These are phyloP conservation scores for Corella eumyota DNA, from an alignment of 23 tunicate species.

Conservation along the genomic window DNA sequence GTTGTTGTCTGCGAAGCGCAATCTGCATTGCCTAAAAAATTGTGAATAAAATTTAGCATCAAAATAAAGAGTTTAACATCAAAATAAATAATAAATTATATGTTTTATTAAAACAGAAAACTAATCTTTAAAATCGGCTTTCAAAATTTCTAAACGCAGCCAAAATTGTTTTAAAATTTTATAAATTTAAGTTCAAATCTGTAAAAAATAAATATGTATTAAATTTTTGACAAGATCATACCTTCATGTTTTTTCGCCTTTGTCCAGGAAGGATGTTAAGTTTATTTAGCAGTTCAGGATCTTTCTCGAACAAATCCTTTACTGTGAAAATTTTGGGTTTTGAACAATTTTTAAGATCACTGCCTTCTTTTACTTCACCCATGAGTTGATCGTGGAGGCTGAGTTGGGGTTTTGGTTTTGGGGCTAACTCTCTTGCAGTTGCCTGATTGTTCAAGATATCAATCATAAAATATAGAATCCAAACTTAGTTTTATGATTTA, in stretches of 20 bases:
- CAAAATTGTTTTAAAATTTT: too few species aligned
- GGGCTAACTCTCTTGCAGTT: slow-evolving; percentile 33
- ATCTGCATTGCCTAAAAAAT: slow-evolving; percentile 28
- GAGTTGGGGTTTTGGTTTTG: slow-evolving; percentile 7
- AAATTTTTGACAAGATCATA: neutral
- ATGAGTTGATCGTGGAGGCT: slow-evolving; percentile 53
- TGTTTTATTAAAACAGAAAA: too few species aligned
- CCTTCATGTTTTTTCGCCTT: slow-evolving; percentile 54
- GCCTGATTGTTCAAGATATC: slow-evolving; percentile 31
- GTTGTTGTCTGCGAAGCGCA: slow-evolving; percentile 42
- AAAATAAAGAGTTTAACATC: too few species aligned
- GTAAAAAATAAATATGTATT: neutral
- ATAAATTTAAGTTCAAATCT: neutral
- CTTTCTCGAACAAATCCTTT: slow-evolving; percentile 38
- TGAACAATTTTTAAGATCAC: slow-evolving; percentile 11
- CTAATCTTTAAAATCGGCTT: too few species aligned
- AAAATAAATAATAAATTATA: too few species aligned
- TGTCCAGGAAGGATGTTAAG: slow-evolving; percentile 74
- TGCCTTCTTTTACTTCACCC: slow-evolving; percentile 18
- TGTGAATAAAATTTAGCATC: too few species aligned
- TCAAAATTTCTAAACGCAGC: too few species aligned
- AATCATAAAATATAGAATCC: neutral
- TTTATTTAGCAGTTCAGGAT: slow-evolving; percentile 53
- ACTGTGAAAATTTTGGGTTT: slow-evolving; percentile 52
- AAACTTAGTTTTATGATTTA: neutral